A percentile compares a stretch with the other conserved stretches of the same genome.
These are phyloP conservation scores for Patagioenas fasciata DNA, from an alignment of 2,113 vertebrate genomes.

Conservation along the genomic window DNA sequence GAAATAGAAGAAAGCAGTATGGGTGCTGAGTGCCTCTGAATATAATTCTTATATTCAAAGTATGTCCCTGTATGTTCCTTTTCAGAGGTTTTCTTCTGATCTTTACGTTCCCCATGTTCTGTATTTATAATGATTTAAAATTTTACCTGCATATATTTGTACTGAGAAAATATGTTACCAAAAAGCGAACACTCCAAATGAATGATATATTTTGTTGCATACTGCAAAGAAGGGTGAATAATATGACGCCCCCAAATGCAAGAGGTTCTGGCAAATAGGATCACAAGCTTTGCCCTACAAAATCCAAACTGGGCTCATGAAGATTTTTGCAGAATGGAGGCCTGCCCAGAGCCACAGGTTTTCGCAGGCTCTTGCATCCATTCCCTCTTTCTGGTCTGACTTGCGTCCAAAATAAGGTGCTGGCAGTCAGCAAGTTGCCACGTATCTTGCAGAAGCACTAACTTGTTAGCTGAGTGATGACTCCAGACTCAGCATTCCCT, in stretches of 20 bases:
- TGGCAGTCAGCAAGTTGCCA: conserved; percentile 14
- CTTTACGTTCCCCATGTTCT: neutral
- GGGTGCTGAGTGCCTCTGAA: neutral
- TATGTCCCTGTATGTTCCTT: neutral
- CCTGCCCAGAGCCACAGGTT: neutral
- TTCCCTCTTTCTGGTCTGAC: neutral
- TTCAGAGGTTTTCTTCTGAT: neutral
- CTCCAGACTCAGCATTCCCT: conserved; percentile 55
- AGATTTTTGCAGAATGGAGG: neutral
- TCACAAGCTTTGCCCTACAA: neutral
- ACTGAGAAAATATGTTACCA: neutral
- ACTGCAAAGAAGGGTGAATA: neutral
- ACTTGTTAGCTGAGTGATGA: conserved; percentile 62
- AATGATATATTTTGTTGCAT: neutral
- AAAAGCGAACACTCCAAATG: neutral
- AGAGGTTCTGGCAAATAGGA: neutral
- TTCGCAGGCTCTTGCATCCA: neutral
- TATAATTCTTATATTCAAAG: neutral
- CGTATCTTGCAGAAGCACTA: conserved; percentile 22
- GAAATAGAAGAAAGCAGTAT: neutral
- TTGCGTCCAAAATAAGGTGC: conserved; percentile 38
- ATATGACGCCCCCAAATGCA: neutral
- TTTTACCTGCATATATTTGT: neutral
- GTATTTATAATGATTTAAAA: neutral
- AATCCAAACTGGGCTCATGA: neutral